Percentiles rank a stretch among this genome's conserved stretches.
These are phyloP conservation scores for Cercocebus atys DNA, from an alignment of 2,113 vertebrate species.

Conservation along the genomic window DNA sequence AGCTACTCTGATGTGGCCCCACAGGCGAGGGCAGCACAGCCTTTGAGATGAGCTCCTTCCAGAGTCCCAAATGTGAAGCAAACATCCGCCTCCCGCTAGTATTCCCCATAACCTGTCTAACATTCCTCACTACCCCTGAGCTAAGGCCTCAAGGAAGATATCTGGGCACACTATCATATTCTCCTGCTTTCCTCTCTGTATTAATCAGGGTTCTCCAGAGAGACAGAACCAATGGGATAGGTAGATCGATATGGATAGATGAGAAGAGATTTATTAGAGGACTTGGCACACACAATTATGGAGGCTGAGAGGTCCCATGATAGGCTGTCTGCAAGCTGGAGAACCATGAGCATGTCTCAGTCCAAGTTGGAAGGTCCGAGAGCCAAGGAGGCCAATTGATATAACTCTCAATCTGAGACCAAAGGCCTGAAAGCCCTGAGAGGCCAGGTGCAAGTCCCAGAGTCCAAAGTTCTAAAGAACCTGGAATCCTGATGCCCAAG, in stretches of 20 bases:
- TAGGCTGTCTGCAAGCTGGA: background rate
- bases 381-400: background rate
- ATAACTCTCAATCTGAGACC: background rate
- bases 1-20: background rate
- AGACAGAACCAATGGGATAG: background rate
- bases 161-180: background rate
- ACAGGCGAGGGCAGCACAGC: background rate
- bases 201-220: background rate
- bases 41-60: background rate
- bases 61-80: background rate
- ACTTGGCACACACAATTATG: background rate
- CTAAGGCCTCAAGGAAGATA: background rate
- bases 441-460: background rate
- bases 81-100: background rate
- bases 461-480: background rate
- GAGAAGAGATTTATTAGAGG: background rate
- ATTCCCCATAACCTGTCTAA: background rate
- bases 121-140: background rate
- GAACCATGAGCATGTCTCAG: background rate
- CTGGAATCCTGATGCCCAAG: background rate
- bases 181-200: background rate
- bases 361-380: background rate
- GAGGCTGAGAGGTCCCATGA: background rate
- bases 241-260: no score
- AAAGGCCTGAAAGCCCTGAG: background rate